phyloP scores from a whole-genome alignment of 2,888 invertebrate genomes.

The Pilophorus perplexus region DNA sequence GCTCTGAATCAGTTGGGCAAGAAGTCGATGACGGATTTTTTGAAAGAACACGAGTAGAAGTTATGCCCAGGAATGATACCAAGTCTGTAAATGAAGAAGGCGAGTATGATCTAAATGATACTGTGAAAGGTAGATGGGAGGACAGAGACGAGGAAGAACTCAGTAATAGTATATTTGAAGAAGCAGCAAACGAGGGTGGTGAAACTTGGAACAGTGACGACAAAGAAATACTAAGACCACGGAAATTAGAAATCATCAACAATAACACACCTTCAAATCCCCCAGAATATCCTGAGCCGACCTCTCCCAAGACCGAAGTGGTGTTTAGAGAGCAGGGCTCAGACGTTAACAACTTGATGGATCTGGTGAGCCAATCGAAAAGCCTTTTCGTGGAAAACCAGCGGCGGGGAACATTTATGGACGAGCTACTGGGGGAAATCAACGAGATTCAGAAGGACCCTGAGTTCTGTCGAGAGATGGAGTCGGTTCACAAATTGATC shows the following conservation, averaged over 20 bases:
- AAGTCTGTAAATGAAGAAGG: background rate
- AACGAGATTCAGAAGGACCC: slow-evolving; percentile 10
- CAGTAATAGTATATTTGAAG: background rate
- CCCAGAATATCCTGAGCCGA: background rate
- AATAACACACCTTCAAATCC: background rate
- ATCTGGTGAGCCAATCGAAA: slow-evolving; percentile 7
- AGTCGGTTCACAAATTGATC: slow-evolving; percentile 1
- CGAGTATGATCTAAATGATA: background rate
- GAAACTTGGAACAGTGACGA: background rate
- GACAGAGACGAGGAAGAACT: no score
- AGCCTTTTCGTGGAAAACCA: slow-evolving; percentile 1
- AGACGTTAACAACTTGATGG: background rate
- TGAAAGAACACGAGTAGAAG: background rate
- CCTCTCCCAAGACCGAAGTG: background rate
- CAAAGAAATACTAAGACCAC: background rate
- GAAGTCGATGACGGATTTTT: background rate
- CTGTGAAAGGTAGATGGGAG: no score
- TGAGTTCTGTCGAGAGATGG: slow-evolving; percentile 8
- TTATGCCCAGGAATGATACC: background rate
- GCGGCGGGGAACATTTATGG: background rate
- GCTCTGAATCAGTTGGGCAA: slow-evolving; percentile 16
- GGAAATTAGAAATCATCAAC: background rate
- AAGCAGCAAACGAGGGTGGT: background rate
- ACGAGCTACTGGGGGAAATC: slow-evolving; percentile 1
- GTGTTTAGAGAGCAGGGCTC: background rate